Percentiles rank a stretch among this genome's conserved stretches.
Evolutionary conservation across 2,113 vertebrate species (phyloP).

Genomic region (Rattus rattus): DNA sequence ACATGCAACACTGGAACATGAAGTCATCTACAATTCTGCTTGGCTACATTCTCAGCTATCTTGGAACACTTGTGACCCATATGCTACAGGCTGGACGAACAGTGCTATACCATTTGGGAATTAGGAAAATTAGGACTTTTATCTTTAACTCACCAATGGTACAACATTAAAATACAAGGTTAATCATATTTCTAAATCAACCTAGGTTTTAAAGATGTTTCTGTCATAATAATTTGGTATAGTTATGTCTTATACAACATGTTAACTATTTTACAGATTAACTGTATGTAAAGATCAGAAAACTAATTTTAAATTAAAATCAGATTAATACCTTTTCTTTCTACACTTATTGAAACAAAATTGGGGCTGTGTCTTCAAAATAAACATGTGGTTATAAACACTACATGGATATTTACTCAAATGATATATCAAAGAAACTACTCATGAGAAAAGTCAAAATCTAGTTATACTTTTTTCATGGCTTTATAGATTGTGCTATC

Average conservation of each 20-base stretch:
- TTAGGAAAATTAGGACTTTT: not conserved
- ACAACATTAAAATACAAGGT: not conserved
- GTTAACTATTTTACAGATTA: conserved; percentile 22
- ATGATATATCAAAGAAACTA: conserved; percentile 51
- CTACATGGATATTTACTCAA: conserved; percentile 22
- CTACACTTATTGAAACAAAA: conserved; percentile 48
- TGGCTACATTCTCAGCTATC: not conserved
- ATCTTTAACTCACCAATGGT: not conserved
- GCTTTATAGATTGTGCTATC: not conserved
- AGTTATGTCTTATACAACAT: conserved; percentile 6
- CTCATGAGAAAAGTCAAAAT: conserved; percentile 59
- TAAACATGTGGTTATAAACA: conserved; percentile 31
- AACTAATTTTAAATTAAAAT: conserved; percentile 59
- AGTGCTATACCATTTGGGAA: not conserved
- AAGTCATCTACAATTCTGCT: not conserved
- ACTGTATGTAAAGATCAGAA: conserved; percentile 30
- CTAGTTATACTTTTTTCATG: conserved; percentile 43
- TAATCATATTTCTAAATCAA: conserved; percentile 49
- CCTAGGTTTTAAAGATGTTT: not conserved
- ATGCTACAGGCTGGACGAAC: not conserved
- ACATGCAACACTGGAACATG: not conserved
- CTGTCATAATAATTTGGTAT: conserved; percentile 40
- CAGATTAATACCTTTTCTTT: conserved; percentile 20
- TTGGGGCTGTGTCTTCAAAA: conserved; percentile 40
- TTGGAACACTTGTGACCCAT: not conserved